Evolutionary conservation across 2,797 vertebrate species (phyloP).

Genomic region (Podargus strigoides): DNA sequence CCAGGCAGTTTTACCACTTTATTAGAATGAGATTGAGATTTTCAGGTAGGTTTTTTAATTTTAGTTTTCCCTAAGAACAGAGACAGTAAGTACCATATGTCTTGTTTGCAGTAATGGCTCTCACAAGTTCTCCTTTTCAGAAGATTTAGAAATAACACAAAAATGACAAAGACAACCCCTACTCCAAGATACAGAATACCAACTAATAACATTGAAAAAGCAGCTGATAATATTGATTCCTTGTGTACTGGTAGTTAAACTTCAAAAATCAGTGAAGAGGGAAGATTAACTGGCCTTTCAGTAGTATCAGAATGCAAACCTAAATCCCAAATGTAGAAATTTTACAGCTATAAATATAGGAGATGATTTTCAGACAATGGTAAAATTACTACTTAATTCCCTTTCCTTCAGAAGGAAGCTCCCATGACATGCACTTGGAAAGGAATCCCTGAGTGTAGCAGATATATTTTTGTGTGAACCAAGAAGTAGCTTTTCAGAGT

Average conservation of each 20-base stretch:
- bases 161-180: conserved; percentile 36
- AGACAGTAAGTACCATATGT: not conserved
- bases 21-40: not conserved
- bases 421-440: conserved; percentile 45
- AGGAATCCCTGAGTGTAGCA: conserved; percentile 68
- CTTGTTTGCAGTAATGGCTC: conserved; percentile 5
- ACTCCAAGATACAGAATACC: conserved; percentile 36
- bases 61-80: conserved; percentile 44
- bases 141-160: conserved; percentile 56
- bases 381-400: conserved; percentile 39
- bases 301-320: conserved; percentile 50
- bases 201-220: conserved; percentile 62
- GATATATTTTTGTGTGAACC: conserved; percentile 27
- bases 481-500: conserved; percentile 44
- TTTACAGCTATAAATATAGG: conserved; percentile 61
- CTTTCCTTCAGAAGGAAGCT: conserved; percentile 51
- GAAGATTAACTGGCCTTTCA: conserved; percentile 64
- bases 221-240: conserved; percentile 44
- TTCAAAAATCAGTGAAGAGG: conserved; percentile 62
- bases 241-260: conserved; percentile 54
- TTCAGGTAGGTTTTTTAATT: not conserved
- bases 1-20: not conserved
- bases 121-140: conserved; percentile 2
- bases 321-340: conserved; percentile 33
- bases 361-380: conserved; percentile 45